Base-by-base conservation (phyloP, 2,888 invertebrate species). In the Synanthedon myopaeformis region DNA sequence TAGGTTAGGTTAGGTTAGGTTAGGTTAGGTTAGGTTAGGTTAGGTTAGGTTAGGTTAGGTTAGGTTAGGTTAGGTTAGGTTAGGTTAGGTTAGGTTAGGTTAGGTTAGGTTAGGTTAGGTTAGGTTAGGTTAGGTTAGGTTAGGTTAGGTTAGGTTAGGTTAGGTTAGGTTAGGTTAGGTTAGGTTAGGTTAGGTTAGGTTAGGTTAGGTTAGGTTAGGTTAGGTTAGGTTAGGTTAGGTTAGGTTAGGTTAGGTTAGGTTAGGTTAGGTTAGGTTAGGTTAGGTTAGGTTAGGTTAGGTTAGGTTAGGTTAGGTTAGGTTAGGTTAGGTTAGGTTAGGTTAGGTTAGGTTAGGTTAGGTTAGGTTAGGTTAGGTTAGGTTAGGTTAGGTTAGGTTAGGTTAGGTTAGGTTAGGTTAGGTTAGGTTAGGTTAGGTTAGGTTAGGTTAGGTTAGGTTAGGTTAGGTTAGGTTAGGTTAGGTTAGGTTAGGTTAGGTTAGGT, bases 351-450 rank as follows among this genome's bases (percentile, higher is more conserved):
- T 41, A 41, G 41, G 57, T 60, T 58, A 56, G 59, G 57, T 57
- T 58, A 57, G 56, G 56, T 41, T 41, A 41, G 41, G 56, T 57
- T 57, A 55, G 59, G 28, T 58, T 42, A 57, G 57, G 56, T 55
- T 53, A 52, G 55, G 57, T 57, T 57, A 58, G 57, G 56, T 58
- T 56, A 56, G 58, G 56, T 55, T 55, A 55, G 56, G 54, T 56
- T 55, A 55, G 55, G 55, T 55, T 52, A 56, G 56, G 58, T 58
- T 59, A 56, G 57, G 59, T 59, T 57, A 59, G 59, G 59, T 59
- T 59, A 57, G 57, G 57, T 58, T 56, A 56, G 54, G 57, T 57
- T 56, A 56, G 58, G 56, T 58, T 41, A 41, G 41, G 41, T 41
- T 41, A 41, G 41, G 41, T 41, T 41, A 41, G 41, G 41, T 41